These are phyloP conservation scores for Poecilia latipinna DNA, from an alignment of 2,113 vertebrate species.

Conservation along the genomic window DNA sequence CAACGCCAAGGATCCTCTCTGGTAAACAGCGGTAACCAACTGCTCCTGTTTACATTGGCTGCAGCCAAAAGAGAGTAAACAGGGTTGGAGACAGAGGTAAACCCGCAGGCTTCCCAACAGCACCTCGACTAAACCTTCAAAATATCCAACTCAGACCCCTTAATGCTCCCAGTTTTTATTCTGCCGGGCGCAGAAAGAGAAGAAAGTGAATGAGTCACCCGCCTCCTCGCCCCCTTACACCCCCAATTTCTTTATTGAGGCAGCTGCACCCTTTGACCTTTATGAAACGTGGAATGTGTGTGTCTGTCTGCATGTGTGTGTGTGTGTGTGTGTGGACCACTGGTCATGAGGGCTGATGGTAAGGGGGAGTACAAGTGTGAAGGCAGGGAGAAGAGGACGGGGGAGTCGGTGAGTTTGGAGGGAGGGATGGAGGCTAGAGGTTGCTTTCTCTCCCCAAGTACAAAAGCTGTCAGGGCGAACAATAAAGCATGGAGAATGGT, in stretches of 20 bases:
- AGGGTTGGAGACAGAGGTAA: constrained; percentile 62
- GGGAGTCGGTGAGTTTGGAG: constrained; percentile 46
- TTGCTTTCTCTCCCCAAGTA: constrained; percentile 74
- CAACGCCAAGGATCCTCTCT: constrained; percentile 40
- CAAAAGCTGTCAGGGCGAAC: constrained; percentile 82
- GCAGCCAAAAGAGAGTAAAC: constrained; percentile 68
- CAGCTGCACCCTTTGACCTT: constrained; percentile 84
- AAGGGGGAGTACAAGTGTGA: constrained; percentile 36
- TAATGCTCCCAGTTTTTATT: constrained; percentile 28
- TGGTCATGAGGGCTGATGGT: constrained; percentile 29
- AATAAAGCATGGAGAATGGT: constrained; percentile 80
- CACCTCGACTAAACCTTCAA: constrained; percentile 1
- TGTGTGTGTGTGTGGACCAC: constrained; percentile 51
- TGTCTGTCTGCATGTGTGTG: constrained; percentile 20
- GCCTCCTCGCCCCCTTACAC: constrained; percentile 38
- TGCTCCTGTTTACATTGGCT: constrained; percentile 68
- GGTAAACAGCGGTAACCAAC: constrained; percentile 59
- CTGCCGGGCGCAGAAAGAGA: constrained; percentile 59
- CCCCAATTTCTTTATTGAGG: constrained; percentile 77
- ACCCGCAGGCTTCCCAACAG: constrained; percentile 7
- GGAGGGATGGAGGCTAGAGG: constrained; percentile 42
- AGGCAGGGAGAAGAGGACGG: constrained; percentile 18
- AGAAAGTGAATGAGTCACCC: constrained; percentile 73
- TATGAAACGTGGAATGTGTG: constrained; percentile 80
- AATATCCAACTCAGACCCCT: constrained; percentile 8